Base-by-base conservation (phyloP, 2,888 invertebrate genomes). In the Cerceris rybyensis region DNA sequence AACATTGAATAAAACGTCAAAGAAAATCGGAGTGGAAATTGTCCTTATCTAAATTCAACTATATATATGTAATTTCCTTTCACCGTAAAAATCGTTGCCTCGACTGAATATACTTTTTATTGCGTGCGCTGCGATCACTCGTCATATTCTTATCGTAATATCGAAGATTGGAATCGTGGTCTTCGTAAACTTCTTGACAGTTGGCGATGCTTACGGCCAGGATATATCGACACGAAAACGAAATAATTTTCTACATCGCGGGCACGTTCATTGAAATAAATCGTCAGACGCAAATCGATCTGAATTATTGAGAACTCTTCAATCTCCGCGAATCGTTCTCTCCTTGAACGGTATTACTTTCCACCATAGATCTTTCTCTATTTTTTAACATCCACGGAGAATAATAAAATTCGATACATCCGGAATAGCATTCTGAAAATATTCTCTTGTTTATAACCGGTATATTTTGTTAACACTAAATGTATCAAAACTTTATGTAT, bases 281-380 rank as follows among this genome's bases (percentile, higher is more conserved):
- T 63, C 7, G 17, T 6, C 55, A 28, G 6, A 59, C 42, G 17
- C 41, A 54, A 55, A 54, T 70, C 43, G 61, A 58, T 50, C 17
- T 69, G 41, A 64, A 64, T 64, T 69, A 74, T 69, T 64, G 61
- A 64, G 42, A 46, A 7, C 28, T 67, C 11, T 17, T n/a, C 28
- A 13, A 17, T n/a, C n/a, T 9, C 7, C n/a, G 14, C 28, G n/a
- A 59, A 28, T 7, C 7, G 28, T 11, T 57, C 17, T 16, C 7
- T 41, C 57, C 7, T 2, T 0, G 17, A 41, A 17, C 41, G 17
- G 28, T 28, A 28, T 28, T 28, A 28, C 28, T 4, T 28, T 28
- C 28, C 28, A 4, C 1, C 28, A 4, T 28, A 28, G 28, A 28
- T 28, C 28, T 28, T 28, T 28, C 28, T 4, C 28, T 28, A 28